Evolutionary conservation across 2,113 vertebrate species (phyloP), one percentile per base, ranked within the genome.

Genomic region (Neoarius graeffei): DNA sequence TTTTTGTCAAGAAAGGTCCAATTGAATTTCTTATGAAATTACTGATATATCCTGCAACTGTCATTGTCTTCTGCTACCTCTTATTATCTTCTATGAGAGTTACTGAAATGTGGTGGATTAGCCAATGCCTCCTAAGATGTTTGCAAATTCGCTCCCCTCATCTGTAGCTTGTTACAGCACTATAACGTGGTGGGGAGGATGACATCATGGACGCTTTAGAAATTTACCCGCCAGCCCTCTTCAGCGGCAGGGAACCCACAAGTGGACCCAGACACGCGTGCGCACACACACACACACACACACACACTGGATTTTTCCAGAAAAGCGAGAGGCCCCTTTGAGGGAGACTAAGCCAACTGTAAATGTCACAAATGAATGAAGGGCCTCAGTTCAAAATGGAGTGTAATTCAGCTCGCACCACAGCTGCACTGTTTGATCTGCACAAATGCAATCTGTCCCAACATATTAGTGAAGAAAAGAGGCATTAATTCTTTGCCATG

Each of bases 291-390:
- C 50, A 54, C 23, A 52, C 94, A 93, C 93, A 93, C 88, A 87
- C 66, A 30, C 27, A 35, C 84, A 59, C 85, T 54, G 93, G 93
- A 92, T 94, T 95, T 95, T 95, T 95, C 94, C 95, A 95, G 93
- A 93, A 92, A 94, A 93, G 91, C 90, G 92, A 95, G 94, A 93
- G 94, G 95, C 94, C 93, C 93, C 19, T 48, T 89, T 92, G 91
- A 93, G 93, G 93, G 93, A 86, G 54, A 76, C 69, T 86, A 85
- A 88, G 93, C 92, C 92, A 91, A 95, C 94, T 95, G 94, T 94
- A 95, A 95, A 95, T 94, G 94, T 95, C 94, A 95, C 92, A 95
- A 95, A 94, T 95, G 93, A 95, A 94, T 95, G 94, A 95, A 94
- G 91, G 94, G 93, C 93, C 93, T 95, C 94, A 93, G 91, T 91